Percentiles rank a stretch among this genome's conserved stretches.
Evolutionary conservation across 2,113 vertebrate species (phyloP).

Genomic region (Myrmecobius fasciatus): DNA sequence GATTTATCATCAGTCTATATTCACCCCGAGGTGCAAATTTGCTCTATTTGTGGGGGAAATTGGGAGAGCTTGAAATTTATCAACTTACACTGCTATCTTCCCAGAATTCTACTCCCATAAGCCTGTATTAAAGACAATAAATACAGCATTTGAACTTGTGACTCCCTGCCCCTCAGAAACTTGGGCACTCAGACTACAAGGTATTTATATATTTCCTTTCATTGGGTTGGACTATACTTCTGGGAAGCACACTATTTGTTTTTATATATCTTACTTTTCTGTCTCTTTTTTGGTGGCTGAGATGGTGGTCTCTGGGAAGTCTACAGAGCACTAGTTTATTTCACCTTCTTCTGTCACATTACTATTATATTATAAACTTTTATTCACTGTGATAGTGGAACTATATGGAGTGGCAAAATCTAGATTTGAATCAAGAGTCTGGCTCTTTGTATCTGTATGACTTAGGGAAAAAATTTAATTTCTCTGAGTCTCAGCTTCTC

Average conservation of each 20-base stretch:
- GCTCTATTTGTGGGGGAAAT: too few relatives aligned
- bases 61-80: too few relatives aligned
- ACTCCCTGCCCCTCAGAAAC: neutral
- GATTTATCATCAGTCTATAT: too few relatives aligned
- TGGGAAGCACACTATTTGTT: neutral
- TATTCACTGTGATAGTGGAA: neutral
- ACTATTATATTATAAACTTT: neutral
- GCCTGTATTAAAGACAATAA: neutral
- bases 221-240: neutral
- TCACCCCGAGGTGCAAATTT: too few relatives aligned
- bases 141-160: neutral
- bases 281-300: neutral
- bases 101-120: neutral
- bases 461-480: neutral
- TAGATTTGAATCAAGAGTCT: neutral
- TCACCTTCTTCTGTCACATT: neutral
- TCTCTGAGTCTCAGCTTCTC: neutral
- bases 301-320: neutral
- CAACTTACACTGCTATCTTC: too few relatives aligned
- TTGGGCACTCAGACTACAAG: neutral
- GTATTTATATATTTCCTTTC: neutral
- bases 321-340: neutral
- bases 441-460: neutral
- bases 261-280: neutral
- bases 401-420: neutral